Conservation (phyloP, 2,888 invertebrate species). For the Heteromurus nitidus region DNA sequence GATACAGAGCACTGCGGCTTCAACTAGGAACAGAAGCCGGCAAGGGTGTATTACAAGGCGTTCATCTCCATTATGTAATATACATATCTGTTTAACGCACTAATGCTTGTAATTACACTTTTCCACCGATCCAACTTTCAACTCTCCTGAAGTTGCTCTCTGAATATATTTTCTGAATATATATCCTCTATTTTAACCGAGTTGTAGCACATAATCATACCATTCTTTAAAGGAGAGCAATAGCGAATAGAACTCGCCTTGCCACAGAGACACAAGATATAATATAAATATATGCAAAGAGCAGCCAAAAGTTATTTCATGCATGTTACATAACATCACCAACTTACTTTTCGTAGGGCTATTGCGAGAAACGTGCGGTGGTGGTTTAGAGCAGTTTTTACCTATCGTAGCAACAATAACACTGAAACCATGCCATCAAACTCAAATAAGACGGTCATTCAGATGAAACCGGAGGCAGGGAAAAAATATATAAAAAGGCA, state of each 20-base stretch:
- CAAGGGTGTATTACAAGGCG: constrained; percentile 58
- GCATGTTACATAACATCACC: background rate
- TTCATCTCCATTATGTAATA: constrained; percentile 58
- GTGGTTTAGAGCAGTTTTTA: background rate
- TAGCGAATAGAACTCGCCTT: too few relatives aligned
- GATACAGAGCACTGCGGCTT: constrained; percentile 14
- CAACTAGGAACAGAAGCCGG: constrained; percentile 33
- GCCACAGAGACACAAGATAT: too few relatives aligned
- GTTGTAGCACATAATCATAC: too few relatives aligned
- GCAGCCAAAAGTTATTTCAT: constrained; percentile 2
- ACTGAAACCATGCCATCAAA: too few relatives aligned
- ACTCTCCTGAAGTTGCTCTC: too few relatives aligned
- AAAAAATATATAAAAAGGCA: too few relatives aligned
- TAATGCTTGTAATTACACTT: constrained; percentile 64
- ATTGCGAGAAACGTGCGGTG: background rate
- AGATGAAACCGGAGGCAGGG: constrained; percentile 1
- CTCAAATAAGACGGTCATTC: background rate
- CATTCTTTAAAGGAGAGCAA: too few relatives aligned
- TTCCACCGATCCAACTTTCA: constrained; percentile 40
- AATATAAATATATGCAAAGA: background rate
- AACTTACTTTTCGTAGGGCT: background rate
- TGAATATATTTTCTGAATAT: too few relatives aligned
- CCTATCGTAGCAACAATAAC: constrained; percentile 12
- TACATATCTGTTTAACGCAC: constrained; percentile 64
- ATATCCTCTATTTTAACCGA: too few relatives aligned